Evolutionary conservation across 2,888 invertebrate genomes (phyloP).

Genomic region (Limnephilus lunatus): DNA sequence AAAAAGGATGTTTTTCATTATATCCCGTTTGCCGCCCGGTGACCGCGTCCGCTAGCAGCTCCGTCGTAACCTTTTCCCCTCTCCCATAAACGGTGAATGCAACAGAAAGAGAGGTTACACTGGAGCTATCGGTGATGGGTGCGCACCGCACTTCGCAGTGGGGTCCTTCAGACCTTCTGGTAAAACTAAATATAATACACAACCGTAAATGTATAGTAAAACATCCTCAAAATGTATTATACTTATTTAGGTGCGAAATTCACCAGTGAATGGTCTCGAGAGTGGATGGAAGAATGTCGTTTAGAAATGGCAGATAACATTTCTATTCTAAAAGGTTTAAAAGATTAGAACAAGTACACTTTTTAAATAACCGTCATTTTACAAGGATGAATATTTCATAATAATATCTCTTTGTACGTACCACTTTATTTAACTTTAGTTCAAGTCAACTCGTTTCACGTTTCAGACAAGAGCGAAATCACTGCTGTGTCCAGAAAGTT

Average conservation of each 20-base stretch:
- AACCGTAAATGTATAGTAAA: not conserved
- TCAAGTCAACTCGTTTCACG: too few species aligned
- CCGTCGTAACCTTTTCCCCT: not conserved
- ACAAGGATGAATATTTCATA: too few species aligned
- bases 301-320: too few species aligned
- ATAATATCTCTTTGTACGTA: too few species aligned
- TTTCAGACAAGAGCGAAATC: too few species aligned
- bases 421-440: too few species aligned
- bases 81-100: not conserved
- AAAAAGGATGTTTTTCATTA: conserved; percentile 2
- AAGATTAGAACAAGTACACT: too few species aligned
- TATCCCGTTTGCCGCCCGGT: not conserved
- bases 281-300: not conserved
- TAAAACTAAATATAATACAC: not conserved
- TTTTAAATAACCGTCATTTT: too few species aligned
- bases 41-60: not conserved
- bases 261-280: not conserved
- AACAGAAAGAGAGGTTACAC: not conserved
- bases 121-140: not conserved
- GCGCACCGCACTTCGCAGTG: not conserved
- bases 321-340: too few species aligned
- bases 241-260: not conserved
- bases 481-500: too few species aligned
- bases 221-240: not conserved
- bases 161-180: not conserved